phyloP scores from a whole-genome alignment of 2,113 vertebrate genomes.

The Xenopus laevis region DNA sequence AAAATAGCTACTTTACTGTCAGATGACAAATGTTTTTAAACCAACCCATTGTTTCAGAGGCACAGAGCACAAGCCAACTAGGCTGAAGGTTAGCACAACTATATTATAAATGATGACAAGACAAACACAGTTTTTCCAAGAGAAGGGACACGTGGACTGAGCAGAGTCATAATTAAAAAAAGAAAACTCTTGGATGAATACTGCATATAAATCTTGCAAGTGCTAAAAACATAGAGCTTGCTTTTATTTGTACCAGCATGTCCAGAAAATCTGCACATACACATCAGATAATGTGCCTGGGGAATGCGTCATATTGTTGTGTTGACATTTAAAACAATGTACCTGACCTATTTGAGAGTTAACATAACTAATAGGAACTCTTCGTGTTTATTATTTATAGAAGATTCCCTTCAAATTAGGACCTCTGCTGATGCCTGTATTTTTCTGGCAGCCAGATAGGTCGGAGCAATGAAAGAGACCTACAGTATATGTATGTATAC shows the following conservation, averaged over 20 bases:
- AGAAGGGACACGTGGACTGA: conserved; percentile 14
- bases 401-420: conserved; percentile 38
- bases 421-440: conserved; percentile 6
- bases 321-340: conserved; percentile 45
- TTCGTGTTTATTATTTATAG: conserved; percentile 42
- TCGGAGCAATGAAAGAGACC: not conserved
- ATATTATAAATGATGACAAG: conserved; percentile 22
- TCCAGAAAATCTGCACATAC: conserved; percentile 41
- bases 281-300: conserved; percentile 33
- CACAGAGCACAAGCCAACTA: conserved; percentile 5
- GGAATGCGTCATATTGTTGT: conserved; percentile 36
- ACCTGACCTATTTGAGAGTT: conserved; percentile 44
- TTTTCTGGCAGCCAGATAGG: not conserved
- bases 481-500: too few relatives aligned
- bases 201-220: conserved; percentile 18
- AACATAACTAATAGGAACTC: conserved; percentile 41
- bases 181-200: conserved; percentile 9
- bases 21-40: too few relatives aligned
- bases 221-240: conserved; percentile 24
- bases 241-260: conserved; percentile 40
- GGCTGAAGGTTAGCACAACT: conserved; percentile 18
- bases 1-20: too few relatives aligned
- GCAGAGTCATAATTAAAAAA: not conserved
- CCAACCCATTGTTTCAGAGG: too few relatives aligned
- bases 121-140: conserved; percentile 20